A percentile compares a stretch with the other conserved stretches of the same genome.
phyloP scores from a whole-genome alignment of 2,888 invertebrate species.

The Drosophila mimetica region DNA sequence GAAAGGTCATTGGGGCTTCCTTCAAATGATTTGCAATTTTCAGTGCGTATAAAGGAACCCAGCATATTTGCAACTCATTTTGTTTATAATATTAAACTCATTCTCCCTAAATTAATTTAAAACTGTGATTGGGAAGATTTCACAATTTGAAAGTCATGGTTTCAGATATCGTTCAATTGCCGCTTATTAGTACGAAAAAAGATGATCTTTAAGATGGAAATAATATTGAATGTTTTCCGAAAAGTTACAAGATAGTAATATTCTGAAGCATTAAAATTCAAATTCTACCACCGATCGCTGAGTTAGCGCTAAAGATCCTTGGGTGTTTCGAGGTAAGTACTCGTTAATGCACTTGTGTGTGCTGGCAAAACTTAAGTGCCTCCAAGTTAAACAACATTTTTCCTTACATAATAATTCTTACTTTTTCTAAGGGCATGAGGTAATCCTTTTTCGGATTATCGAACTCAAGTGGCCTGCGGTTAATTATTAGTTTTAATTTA shows the following conservation, averaged over 20 bases:
- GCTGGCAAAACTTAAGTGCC: too few species aligned
- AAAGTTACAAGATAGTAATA: too few species aligned
- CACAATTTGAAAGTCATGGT: constrained; percentile 48
- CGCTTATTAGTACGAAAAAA: neutral
- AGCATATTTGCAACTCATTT: constrained; percentile 43
- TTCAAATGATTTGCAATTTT: constrained; percentile 15
- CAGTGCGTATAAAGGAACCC: neutral
- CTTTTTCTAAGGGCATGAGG: neutral
- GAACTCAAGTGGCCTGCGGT: constrained; percentile 9
- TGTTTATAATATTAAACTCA: neutral
- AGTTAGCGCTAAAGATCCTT: too few species aligned
- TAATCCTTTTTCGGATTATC: constrained; percentile 15
- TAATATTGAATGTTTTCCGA: neutral
- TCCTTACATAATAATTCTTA: neutral
- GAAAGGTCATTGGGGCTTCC: constrained; percentile 43
- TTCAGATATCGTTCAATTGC: constrained; percentile 27
- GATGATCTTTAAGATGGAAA: neutral
- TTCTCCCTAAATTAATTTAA: constrained; percentile 33
- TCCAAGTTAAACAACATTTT: too few species aligned
- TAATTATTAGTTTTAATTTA: constrained; percentile 5
- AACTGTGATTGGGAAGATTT: constrained; percentile 25
- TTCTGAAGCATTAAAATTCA: too few species aligned
- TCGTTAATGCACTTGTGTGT: too few species aligned
- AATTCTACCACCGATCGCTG: too few species aligned
- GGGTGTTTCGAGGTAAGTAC: too few species aligned